Base-by-base conservation (phyloP, 1,140 invertebrate species). In the Myzus persicae region DNA sequence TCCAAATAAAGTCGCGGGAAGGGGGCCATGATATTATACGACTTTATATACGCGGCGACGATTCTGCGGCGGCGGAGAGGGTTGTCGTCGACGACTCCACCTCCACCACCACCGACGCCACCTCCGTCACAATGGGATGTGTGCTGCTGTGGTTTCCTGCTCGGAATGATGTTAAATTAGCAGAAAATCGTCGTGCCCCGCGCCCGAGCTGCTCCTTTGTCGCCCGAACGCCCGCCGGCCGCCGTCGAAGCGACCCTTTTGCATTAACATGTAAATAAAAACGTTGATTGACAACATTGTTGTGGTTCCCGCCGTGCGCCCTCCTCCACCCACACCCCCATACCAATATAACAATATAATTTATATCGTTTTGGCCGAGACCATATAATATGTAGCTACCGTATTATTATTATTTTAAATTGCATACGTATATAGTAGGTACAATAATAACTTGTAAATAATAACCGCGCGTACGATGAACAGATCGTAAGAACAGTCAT, bases 281-380 rank as follows among this genome's bases (percentile, higher is more conserved):
- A 93, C 91, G 91, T 93, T 84, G 91, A 85, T 84, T 84, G 91
- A 93, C 91, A 93, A 93, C 91, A 85, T 93, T 93, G 91, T 93
- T 51, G 85, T 46, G 88, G 87, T n/a, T 51, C 44, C 46, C 44
- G 7, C 1, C n/a, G 2, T 51, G 14, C 46, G 7, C 20, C 87
- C 18, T 36, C 44, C 85, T 2, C 8, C 85, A 31, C 82, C 1
- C 31, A 76, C 59, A 76, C 14, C 59, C 59, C 31, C 31, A 31
- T n/a, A n/a, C 59, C 59, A n/a, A 76, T 84, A 84, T 84, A 40
- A 84, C 38, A 42, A 42, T 42, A 85, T 84, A 84, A 40, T 84
- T 84, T 40, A 42, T 85, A 85, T 42, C 40, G 40, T 85, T 85
- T 40, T 44, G 76, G 40, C 84, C 40, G 42, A 84, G 38, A 84